Evolutionary conservation across 2,113 vertebrate genomes (phyloP).

Genomic region (Chitala chitala): DNA sequence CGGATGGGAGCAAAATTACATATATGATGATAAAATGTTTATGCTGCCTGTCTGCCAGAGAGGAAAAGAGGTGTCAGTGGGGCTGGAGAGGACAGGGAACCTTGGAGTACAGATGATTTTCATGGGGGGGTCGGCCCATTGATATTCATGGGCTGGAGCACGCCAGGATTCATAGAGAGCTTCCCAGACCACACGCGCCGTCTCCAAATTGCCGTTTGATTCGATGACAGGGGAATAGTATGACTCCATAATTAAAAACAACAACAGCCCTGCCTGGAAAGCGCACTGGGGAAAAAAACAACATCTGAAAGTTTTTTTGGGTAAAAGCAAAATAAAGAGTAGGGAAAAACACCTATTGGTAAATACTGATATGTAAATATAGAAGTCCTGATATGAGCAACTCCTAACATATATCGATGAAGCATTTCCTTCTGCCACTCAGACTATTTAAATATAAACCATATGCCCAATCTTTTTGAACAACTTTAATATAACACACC

Average conservation of each 20-base stretch:
- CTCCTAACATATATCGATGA: too few relatives aligned
- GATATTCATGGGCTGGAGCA: constrained; percentile 53
- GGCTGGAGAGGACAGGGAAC: neutral
- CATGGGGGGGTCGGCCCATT: constrained; percentile 30
- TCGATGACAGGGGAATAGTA: constrained; percentile 42
- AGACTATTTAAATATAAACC: too few relatives aligned
- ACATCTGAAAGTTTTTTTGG: neutral
- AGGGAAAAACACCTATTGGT: neutral
- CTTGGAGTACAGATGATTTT: neutral
- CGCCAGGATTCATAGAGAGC: constrained; percentile 40
- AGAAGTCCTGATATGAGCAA: too few relatives aligned
- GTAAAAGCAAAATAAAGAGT: neutral
- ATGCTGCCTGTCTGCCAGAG: neutral
- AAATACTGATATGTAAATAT: too few relatives aligned
- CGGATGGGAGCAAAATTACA: neutral
- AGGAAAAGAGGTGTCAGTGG: neutral
- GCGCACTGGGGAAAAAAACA: neutral
- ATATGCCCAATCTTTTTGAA: too few relatives aligned
- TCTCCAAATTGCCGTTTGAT: constrained; percentile 50
- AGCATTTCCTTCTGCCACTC: too few relatives aligned
- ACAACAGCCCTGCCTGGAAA: neutral
- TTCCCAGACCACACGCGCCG: constrained; percentile 30
- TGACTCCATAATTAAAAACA: constrained; percentile 34
- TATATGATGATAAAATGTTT: constrained; percentile 7
- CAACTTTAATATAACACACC: too few relatives aligned